These are phyloP conservation scores for Thera obeliscata DNA, from an alignment of 2,888 invertebrate genomes.

Conservation along the genomic window DNA sequence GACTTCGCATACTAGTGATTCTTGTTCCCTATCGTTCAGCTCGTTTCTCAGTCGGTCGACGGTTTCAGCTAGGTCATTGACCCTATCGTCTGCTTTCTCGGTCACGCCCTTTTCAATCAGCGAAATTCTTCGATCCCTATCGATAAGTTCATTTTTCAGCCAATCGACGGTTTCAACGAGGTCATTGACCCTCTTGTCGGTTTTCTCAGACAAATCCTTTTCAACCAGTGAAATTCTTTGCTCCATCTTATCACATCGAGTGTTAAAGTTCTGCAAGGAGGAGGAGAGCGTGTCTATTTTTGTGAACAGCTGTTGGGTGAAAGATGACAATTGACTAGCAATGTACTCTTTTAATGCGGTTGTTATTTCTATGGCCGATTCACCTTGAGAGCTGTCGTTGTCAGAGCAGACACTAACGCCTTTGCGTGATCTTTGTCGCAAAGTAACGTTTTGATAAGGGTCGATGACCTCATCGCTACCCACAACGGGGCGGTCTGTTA, in stretches of 20 bases:
- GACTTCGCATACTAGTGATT: slow-evolving; percentile 27
- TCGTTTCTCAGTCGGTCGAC: background rate
- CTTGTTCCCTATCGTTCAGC: slow-evolving; percentile 28
- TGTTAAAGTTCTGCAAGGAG: background rate
- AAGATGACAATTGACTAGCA: background rate
- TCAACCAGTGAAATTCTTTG: background rate
- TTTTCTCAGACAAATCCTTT: background rate
- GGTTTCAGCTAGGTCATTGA: too few species aligned
- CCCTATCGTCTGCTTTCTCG: too few species aligned
- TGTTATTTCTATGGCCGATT: slow-evolving; percentile 7
- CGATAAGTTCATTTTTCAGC: too few species aligned
- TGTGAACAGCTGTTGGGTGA: slow-evolving; percentile 3
- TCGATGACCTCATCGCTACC: slow-evolving; percentile 8
- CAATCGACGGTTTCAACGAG: too few species aligned
- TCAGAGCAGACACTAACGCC: background rate
- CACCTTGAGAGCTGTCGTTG: background rate
- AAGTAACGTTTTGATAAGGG: slow-evolving; percentile 10
- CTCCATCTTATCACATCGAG: slow-evolving; percentile 8
- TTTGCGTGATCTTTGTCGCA: background rate
- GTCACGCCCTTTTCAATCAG: too few species aligned
- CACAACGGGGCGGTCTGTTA: background rate
- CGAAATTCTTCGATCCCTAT: too few species aligned
- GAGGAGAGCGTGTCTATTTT: slow-evolving; percentile 6
- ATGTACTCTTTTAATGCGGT: slow-evolving; percentile 12
- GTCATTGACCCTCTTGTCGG: slow-evolving; percentile 13